These are phyloP conservation scores for Symphodus melops DNA, from an alignment of 2,113 vertebrate genomes.

Conservation along the genomic window DNA sequence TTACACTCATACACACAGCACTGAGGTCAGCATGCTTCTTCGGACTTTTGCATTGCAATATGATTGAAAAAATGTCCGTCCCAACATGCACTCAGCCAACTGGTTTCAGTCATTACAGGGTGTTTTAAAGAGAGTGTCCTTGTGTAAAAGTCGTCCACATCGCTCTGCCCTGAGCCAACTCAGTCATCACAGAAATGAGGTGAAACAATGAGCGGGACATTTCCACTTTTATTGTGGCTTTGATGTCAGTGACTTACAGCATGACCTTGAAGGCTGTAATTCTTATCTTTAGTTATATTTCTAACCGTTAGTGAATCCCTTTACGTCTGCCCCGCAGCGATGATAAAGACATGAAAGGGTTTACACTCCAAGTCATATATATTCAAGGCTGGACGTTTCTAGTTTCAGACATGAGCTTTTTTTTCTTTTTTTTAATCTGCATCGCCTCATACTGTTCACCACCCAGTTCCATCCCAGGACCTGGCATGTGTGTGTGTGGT, in stretches of 20 bases:
- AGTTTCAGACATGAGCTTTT: neutral
- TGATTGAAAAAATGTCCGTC: neutral
- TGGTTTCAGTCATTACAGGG: neutral
- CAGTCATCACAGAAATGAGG: slow-evolving; percentile 19
- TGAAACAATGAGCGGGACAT: neutral
- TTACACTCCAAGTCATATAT: neutral
- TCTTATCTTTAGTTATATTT: neutral
- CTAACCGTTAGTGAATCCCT: neutral
- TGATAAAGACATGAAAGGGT: neutral
- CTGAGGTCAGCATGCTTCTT: too few species aligned
- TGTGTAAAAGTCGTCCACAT: slow-evolving; percentile 8
- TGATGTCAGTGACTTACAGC: neutral
- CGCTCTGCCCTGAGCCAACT: neutral
- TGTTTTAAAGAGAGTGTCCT: slow-evolving; percentile 3
- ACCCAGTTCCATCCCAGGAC: neutral
- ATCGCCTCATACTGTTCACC: slow-evolving; percentile 9
- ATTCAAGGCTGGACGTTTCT: neutral
- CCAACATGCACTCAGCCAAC: neutral
- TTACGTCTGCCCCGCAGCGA: neutral
- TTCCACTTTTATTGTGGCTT: slow-evolving; percentile 41
- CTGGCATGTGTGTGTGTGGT: slow-evolving; percentile 12
- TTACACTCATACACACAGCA: too few species aligned
- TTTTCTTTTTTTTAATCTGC: neutral
- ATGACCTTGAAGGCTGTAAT: slow-evolving; percentile 11
- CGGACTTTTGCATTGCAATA: too few species aligned